Evolutionary conservation across 2,113 vertebrate species (phyloP), one percentile per base, ranked within the genome.

Genomic region (Gallinago paraguaiae): DNA sequence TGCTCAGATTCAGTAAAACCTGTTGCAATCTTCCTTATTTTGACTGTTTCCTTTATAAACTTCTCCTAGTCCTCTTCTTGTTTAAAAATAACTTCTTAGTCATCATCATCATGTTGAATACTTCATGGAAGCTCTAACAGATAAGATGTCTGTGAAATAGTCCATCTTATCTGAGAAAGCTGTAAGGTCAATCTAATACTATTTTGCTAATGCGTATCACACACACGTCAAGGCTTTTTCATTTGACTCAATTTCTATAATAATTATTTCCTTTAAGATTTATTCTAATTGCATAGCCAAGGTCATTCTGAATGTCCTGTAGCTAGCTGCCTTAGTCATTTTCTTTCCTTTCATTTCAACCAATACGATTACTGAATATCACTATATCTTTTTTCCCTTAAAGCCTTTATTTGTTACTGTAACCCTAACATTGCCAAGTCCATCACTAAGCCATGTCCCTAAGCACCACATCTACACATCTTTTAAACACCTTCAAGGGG

Each of bases 191-290:
- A 56, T 90, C 57, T 61, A 92, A 93, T 82, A 69, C 24, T 82
- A 39, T 82, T 95, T 91, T 89, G 37, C 27, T 88, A 92, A 86
- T 50, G 68, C 0, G 1, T 81, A 83, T 88, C 82, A 77, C 57
- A 46, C 15, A 61, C 48, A 79, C 1, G 2, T 69, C 50, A 90
- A 80, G 39, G 9, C 48, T 90, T 87, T 91, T 90, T 95, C 45
- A 79, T 88, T 92, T 95, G 65, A 88, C 22, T 88, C 24, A 80
- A 77, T 88, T 93, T 19, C 63, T 92, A 9, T 45, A 92, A 48
- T 85, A 91, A 96, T 87, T 90, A 82, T 92, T 92, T 94, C 75
- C 27, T 92, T 83, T 85, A 77, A 92, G 53, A 86, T 80, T 93
- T 88, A 69, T 92, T 93, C 87, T 88, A 88, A 88, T 80, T 92